These are phyloP conservation scores for Donacobius atricapilla DNA, from an alignment of 2,113 vertebrate species.

Conservation along the genomic window DNA sequence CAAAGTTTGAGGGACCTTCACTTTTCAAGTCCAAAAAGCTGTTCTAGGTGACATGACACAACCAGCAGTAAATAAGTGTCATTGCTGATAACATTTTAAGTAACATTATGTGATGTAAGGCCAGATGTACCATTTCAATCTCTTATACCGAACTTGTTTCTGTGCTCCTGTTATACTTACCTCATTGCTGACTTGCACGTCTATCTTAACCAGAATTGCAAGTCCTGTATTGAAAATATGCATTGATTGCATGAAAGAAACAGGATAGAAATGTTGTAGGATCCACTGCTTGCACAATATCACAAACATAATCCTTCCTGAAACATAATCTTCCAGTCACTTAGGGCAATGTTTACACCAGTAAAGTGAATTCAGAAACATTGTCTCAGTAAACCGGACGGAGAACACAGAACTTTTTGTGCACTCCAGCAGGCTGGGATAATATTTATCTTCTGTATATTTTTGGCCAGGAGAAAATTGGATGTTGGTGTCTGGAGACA, in stretches of 20 bases:
- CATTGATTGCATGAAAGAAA: neutral
- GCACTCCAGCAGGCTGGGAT: neutral
- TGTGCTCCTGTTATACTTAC: neutral
- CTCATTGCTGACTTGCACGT: neutral
- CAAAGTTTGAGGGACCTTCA: neutral
- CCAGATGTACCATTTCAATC: neutral
- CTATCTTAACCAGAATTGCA: neutral
- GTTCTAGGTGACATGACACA: neutral
- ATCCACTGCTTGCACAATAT: neutral
- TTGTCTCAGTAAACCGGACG: constrained; percentile 25
- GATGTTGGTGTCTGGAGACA: constrained; percentile 27
- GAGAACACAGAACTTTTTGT: constrained; percentile 32
- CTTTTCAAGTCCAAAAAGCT: neutral
- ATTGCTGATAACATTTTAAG: neutral
- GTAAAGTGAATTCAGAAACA: constrained; percentile 22
- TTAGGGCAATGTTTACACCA: constrained; percentile 37
- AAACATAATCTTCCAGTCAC: neutral
- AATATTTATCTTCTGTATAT: constrained; percentile 50
- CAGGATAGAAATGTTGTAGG: neutral
- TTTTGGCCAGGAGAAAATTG: constrained; percentile 39
- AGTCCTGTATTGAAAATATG: neutral
- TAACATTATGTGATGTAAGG: neutral
- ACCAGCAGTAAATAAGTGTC: neutral
- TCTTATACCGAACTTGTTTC: neutral
- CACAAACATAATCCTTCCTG: neutral